A percentile compares a stretch with the other conserved stretches of the same genome.
phyloP scores from a whole-genome alignment of 2,797 vertebrate genomes.

The Ctenosaura bakeri region DNA sequence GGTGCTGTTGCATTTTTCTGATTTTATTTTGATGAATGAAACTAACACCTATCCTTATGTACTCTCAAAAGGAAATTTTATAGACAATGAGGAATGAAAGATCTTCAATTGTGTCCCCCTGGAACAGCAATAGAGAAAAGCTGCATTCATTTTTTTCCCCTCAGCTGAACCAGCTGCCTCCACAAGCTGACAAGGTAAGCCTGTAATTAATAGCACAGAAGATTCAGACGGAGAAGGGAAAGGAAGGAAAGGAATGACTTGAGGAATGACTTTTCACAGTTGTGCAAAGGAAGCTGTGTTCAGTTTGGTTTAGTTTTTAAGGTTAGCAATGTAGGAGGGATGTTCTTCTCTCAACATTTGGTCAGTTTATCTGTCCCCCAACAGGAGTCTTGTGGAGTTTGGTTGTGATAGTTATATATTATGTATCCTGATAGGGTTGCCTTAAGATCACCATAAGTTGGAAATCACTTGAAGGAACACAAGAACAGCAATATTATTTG shows the following conservation, averaged over 20 bases:
- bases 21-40: slow-evolving; percentile 24
- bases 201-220: slow-evolving; percentile 5
- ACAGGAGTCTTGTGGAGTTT: background rate
- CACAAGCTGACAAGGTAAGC: background rate
- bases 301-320: too few species aligned
- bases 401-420: background rate
- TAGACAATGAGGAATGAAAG: slow-evolving; percentile 50
- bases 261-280: background rate
- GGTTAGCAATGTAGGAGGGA: background rate
- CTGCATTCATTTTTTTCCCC: background rate
- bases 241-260: background rate
- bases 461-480: too few species aligned
- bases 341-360: background rate
- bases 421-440: too few species aligned
- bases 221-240: background rate
- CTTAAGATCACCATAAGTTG: too few species aligned
- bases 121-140: slow-evolving; percentile 26
- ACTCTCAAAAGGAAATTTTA: slow-evolving; percentile 52
- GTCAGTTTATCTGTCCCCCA: background rate
- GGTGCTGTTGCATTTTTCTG: slow-evolving; percentile 35
- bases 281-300: background rate
- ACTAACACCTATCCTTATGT: background rate
- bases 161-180: background rate
- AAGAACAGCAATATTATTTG: too few species aligned
- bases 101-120: background rate